These are phyloP conservation scores for Euwallacea similis DNA, from an alignment of 1,140 invertebrate genomes.

Conservation along the genomic window DNA sequence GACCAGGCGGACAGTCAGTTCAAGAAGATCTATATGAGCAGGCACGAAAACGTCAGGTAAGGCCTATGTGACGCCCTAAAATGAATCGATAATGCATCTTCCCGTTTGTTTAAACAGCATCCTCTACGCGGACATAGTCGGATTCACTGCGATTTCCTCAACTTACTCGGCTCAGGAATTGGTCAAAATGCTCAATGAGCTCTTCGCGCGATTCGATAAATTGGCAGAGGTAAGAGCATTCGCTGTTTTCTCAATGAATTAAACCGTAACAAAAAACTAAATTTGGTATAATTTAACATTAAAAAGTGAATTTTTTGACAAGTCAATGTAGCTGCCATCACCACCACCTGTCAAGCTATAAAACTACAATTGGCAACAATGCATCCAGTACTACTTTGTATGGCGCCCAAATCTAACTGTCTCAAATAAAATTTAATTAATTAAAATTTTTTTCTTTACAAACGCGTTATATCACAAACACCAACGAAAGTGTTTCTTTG, in stretches of 20 bases:
- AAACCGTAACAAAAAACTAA: too few species aligned
- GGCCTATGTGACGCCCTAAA: neutral
- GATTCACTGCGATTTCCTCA: conserved; percentile 93
- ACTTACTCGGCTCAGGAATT: conserved; percentile 91
- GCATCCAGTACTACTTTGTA: too few species aligned
- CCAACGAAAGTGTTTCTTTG: too few species aligned
- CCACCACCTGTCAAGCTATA: too few species aligned
- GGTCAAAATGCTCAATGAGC: conserved; percentile 91
- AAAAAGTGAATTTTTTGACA: too few species aligned
- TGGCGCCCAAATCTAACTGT: too few species aligned
- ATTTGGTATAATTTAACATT: too few species aligned
- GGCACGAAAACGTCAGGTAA: conserved; percentile 94
- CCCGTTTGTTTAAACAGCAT: conserved; percentile 61
- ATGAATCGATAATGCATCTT: neutral
- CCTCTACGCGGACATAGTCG: conserved; percentile 89
- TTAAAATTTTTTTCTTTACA: too few species aligned
- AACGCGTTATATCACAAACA: too few species aligned
- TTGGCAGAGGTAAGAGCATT: conserved; percentile 66
- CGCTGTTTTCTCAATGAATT: neutral
- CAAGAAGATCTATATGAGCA: conserved; percentile 96
- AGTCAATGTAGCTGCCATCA: too few species aligned
- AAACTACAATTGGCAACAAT: too few species aligned
- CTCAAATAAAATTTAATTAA: too few species aligned
- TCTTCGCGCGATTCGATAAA: conserved; percentile 91
- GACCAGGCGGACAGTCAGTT: conserved; percentile 89